Evolutionary conservation across 2,113 vertebrate genomes (phyloP).

Genomic region (Epinephelus fuscoguttatus): DNA sequence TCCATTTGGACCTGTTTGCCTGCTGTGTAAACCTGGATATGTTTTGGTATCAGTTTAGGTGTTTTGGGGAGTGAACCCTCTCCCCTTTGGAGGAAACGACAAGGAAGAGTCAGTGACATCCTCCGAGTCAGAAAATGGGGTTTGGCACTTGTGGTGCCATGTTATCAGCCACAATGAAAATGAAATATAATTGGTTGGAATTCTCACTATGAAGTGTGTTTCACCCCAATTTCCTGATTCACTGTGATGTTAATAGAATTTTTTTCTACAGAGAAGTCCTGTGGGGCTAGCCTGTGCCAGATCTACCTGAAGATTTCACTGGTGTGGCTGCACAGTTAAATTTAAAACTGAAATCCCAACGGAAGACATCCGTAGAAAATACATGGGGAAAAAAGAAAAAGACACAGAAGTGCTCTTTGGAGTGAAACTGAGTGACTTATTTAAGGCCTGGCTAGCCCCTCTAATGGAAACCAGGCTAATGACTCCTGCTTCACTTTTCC

Average conservation of each 20-base stretch:
- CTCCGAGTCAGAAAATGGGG: conserved; percentile 55
- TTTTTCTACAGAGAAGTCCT: conserved; percentile 30
- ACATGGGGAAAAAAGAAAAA: not conserved
- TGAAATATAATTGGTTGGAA: conserved; percentile 44
- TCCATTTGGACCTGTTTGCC: conserved; percentile 85
- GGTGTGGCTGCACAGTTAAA: conserved; percentile 13
- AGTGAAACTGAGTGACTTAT: conserved; percentile 21
- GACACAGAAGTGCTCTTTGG: conserved; percentile 12
- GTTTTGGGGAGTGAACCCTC: conserved; percentile 68
- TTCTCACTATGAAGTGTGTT: conserved; percentile 35
- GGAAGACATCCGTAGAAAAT: conserved; percentile 11
- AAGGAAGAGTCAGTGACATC: conserved; percentile 61
- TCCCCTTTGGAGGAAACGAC: conserved; percentile 67
- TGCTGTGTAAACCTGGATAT: conserved; percentile 85
- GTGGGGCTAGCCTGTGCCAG: conserved; percentile 38
- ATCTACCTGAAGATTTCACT: conserved; percentile 26
- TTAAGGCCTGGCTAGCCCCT: conserved; percentile 43
- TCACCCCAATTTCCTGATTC: conserved; percentile 64
- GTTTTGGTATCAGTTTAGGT: conserved; percentile 85
- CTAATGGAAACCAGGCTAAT: conserved; percentile 50
- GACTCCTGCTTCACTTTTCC: conserved; percentile 70
- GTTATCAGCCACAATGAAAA: conserved; percentile 39
- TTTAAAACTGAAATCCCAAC: conserved; percentile 37
- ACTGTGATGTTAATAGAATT: conserved; percentile 53
- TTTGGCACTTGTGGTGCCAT: conserved; percentile 26